Conservation (phyloP, 2,113 vertebrate genomes). For the Chionodraco myersi region DNA sequence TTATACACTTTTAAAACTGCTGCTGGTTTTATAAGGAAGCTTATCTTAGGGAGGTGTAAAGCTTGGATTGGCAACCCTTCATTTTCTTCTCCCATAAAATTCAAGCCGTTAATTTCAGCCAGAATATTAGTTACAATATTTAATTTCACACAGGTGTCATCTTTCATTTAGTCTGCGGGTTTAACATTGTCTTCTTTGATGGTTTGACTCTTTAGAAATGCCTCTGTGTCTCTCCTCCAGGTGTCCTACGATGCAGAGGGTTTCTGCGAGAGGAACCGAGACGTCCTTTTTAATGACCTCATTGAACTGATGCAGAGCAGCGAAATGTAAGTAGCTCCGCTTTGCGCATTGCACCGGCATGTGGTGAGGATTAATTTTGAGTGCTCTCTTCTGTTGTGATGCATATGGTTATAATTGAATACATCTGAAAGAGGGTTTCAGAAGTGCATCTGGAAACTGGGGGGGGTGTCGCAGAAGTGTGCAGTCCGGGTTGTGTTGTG, state of each 20-base stretch:
- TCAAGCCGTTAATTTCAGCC: conserved; percentile 16
- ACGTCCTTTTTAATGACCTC: conserved; percentile 96
- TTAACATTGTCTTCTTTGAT: conserved; percentile 15
- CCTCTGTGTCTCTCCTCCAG: conserved; percentile 77
- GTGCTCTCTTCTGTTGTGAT: conserved; percentile 34
- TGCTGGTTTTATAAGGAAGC: conserved; percentile 49
- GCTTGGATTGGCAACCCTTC: conserved; percentile 20
- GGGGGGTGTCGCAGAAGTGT: conserved; percentile 48
- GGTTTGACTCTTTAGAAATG: conserved; percentile 4
- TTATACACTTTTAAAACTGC: conserved; percentile 41
- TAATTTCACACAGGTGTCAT: conserved; percentile 41
- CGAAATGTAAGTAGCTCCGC: conserved; percentile 89
- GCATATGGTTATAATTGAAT: conserved; percentile 56
- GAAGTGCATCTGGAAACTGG: conserved; percentile 60
- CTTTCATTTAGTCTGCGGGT: conserved; percentile 26
- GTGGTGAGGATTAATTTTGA: conserved; percentile 32
- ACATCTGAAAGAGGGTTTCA: conserved; percentile 51
- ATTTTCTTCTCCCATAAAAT: conserved; percentile 50
- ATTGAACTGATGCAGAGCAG: conserved; percentile 99
- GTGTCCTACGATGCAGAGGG: conserved; percentile 98
- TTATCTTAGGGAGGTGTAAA: conserved; percentile 50
- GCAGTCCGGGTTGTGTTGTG: conserved; percentile 12
- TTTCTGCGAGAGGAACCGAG: conserved; percentile 98
- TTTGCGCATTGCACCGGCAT: conserved; percentile 36
- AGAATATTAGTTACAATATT: conserved; percentile 17